A percentile compares a stretch with the other conserved stretches of the same genome.
These are phyloP conservation scores for Melanchra persicariae DNA, from an alignment of 2,888 invertebrate genomes.

Conservation along the genomic window DNA sequence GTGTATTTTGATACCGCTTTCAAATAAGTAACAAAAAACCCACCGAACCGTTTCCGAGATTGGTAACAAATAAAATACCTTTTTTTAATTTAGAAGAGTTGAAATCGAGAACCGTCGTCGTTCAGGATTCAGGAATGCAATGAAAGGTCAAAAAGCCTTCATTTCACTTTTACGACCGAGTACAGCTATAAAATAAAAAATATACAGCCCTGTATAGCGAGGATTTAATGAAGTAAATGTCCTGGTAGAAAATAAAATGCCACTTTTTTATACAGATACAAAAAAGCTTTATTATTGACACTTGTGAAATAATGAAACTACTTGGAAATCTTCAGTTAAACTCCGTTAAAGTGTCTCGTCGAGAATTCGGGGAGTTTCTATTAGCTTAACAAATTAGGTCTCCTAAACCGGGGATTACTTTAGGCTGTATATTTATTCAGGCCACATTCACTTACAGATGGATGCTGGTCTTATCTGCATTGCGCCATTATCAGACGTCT, in stretches of 20 bases:
- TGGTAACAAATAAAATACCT: constrained; percentile 21
- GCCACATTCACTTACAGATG: constrained; percentile 42
- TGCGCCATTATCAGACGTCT: constrained; percentile 43
- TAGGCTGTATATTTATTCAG: constrained; percentile 42
- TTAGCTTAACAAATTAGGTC: constrained; percentile 52
- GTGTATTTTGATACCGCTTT: not conserved
- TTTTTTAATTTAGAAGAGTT: constrained; percentile 32
- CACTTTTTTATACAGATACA: constrained; percentile 35
- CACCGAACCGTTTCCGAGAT: not conserved
- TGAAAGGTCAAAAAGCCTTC: constrained; percentile 61
- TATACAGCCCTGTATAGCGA: constrained; percentile 60
- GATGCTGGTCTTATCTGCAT: constrained; percentile 31
- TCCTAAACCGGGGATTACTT: constrained; percentile 31
- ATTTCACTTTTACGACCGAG: constrained; percentile 66
- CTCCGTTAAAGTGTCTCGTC: constrained; percentile 11
- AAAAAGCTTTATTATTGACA: constrained; percentile 35
- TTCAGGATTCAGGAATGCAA: constrained; percentile 55
- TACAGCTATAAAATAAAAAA: constrained; percentile 65
- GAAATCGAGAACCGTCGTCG: constrained; percentile 43
- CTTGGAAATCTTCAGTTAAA: not conserved
- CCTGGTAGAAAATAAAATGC: constrained; percentile 65
- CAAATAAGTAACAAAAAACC: not conserved
- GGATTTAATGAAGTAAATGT: constrained; percentile 70
- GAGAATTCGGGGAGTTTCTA: constrained; percentile 21
- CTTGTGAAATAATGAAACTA: constrained; percentile 31